Conservation (phyloP, 1,140 invertebrate genomes). For the Phocides pigmalion region DNA sequence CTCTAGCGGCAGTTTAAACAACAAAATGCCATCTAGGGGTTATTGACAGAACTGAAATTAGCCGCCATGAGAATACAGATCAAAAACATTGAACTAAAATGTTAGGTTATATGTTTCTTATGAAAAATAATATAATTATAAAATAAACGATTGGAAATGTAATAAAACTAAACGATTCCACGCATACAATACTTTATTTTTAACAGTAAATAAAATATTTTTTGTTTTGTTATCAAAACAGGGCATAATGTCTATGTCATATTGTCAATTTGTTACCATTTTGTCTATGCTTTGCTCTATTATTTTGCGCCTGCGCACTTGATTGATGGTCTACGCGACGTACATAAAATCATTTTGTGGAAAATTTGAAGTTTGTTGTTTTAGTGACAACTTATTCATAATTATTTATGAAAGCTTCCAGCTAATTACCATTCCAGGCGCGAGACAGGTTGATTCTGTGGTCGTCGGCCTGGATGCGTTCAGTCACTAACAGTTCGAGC, state of each 20-base stretch:
- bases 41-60: too few relatives aligned
- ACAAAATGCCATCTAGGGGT: too few relatives aligned
- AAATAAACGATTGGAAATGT: neutral
- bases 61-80: too few relatives aligned
- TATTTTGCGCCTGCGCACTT: slow-evolving; percentile 84
- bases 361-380: slow-evolving; percentile 83
- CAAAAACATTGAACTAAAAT: too few relatives aligned
- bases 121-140: too few relatives aligned
- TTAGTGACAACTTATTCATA: slow-evolving; percentile 78
- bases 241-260: slow-evolving; percentile 8
- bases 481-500: slow-evolving; percentile 80
- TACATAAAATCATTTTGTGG: slow-evolving; percentile 82
- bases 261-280: slow-evolving; percentile 45
- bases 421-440: slow-evolving; percentile 77
- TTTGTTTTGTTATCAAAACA: neutral
- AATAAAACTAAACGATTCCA: neutral
- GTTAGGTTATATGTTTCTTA: too few relatives aligned
- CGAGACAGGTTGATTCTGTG: slow-evolving; percentile 71
- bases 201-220: neutral
- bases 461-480: slow-evolving; percentile 76
- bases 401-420: slow-evolving; percentile 81
- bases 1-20: too few relatives aligned
- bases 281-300: slow-evolving; percentile 79
- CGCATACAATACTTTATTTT: neutral
- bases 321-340: slow-evolving; percentile 80